Percentiles rank a stretch among this genome's conserved stretches.
Conservation (phyloP, 2,797 vertebrate genomes). For the Sebastes variabilis region DNA sequence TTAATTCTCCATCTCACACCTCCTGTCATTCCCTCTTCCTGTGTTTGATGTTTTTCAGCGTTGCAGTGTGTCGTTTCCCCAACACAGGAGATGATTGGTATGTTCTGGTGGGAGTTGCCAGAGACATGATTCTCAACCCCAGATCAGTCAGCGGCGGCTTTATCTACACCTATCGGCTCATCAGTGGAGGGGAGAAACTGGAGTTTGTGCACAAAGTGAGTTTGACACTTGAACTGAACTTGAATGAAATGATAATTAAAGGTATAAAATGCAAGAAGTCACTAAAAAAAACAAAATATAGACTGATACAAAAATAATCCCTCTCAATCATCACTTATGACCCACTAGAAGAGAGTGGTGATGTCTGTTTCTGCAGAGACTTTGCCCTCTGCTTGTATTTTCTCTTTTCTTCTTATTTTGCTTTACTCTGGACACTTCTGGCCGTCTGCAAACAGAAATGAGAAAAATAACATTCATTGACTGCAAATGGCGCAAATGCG, state of each 20-base stretch:
- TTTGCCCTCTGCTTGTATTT: too few species aligned
- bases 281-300: too few species aligned
- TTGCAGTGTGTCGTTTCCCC: conserved; percentile 93
- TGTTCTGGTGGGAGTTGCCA: conserved; percentile 95
- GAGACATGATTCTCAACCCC: conserved; percentile 96
- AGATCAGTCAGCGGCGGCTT: conserved; percentile 93
- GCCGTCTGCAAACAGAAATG: background rate
- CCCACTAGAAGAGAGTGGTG: too few species aligned
- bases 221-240: background rate
- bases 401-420: too few species aligned
- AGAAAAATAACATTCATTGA: background rate
- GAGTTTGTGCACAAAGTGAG: conserved; percentile 97
- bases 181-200: conserved; percentile 91
- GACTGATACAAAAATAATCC: too few species aligned
- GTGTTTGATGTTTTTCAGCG: conserved; percentile 75
- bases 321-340: too few species aligned
- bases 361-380: too few species aligned
- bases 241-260: background rate
- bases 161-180: conserved; percentile 96
- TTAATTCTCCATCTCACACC: background rate
- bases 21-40: background rate
- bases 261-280: too few species aligned
- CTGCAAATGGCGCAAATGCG: background rate
- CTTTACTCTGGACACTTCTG: too few species aligned
- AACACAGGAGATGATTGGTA: conserved; percentile 96